Conservation (phyloP, 2,113 vertebrate species). For the Nibea albiflora region DNA sequence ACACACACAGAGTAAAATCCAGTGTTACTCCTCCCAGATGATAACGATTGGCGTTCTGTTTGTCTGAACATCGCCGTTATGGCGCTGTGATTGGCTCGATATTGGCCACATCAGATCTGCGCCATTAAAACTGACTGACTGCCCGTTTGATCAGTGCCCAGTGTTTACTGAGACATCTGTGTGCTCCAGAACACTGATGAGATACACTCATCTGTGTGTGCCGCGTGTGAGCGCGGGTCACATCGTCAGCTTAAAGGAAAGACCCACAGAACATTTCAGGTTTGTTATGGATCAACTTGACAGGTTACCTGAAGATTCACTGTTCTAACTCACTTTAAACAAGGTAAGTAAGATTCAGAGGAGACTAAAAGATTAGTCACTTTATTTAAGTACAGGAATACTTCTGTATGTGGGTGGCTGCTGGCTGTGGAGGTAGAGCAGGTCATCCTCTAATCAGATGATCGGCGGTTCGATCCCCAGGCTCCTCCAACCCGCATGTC, state of each 20-base stretch:
- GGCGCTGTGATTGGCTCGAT: conserved; percentile 38
- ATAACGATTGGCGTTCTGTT: not conserved
- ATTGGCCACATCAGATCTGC: conserved; percentile 41
- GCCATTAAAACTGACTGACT: conserved; percentile 46
- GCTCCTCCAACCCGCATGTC: too few relatives aligned
- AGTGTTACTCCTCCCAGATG: too few relatives aligned
- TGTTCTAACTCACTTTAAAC: too few relatives aligned
- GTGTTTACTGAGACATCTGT: conserved; percentile 44
- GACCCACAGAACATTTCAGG: not conserved
- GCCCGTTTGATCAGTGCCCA: conserved; percentile 29
- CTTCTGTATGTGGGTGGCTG: too few relatives aligned
- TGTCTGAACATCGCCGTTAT: conserved; percentile 25
- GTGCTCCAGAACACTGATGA: conserved; percentile 18
- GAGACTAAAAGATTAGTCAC: too few relatives aligned
- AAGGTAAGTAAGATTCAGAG: too few relatives aligned
- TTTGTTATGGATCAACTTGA: not conserved
- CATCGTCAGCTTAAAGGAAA: not conserved
- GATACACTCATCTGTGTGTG: conserved; percentile 11
- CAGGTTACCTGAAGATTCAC: too few relatives aligned
- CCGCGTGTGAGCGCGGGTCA: not conserved
- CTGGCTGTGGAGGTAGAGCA: too few relatives aligned
- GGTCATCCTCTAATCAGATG: too few relatives aligned
- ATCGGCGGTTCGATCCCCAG: too few relatives aligned
- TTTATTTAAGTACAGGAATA: too few relatives aligned
- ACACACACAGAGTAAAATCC: not conserved